Evolutionary conservation across 2,888 invertebrate species (phyloP).

Genomic region (Hedya salicella): DNA sequence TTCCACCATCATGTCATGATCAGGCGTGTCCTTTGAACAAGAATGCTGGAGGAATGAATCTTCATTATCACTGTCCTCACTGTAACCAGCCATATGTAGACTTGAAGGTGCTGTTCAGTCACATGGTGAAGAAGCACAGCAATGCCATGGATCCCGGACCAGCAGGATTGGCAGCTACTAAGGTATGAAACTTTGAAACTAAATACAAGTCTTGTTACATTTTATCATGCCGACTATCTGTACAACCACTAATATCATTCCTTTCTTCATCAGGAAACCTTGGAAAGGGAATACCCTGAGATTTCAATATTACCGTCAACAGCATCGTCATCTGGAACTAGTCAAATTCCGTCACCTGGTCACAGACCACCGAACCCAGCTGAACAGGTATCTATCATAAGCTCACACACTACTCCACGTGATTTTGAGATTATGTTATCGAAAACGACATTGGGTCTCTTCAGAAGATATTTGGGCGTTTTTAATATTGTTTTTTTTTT

Average conservation of each 20-base stretch:
- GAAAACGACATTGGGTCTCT: too few species aligned
- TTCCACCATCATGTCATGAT: conserved; percentile 86
- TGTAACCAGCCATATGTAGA: conserved; percentile 80
- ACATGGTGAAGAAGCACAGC: conserved; percentile 81
- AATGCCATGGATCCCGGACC: conserved; percentile 73
- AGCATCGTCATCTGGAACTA: conserved; percentile 74
- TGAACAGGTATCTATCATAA: conserved; percentile 67
- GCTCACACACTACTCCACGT: background rate
- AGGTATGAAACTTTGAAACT: conserved; percentile 60
- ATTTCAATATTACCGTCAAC: conserved; percentile 82
- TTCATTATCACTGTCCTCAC: conserved; percentile 80
- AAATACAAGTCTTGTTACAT: background rate
- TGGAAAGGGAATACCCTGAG: conserved; percentile 82
- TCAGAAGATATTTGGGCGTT: background rate
- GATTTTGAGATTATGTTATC: background rate
- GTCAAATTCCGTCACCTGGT: conserved; percentile 74
- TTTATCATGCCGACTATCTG: background rate
- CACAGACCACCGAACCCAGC: conserved; percentile 78
- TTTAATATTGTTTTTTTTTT: background rate
- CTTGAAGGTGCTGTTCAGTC: conserved; percentile 76
- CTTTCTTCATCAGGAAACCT: conserved; percentile 72
- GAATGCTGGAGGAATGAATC: conserved; percentile 77
- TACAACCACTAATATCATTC: background rate
- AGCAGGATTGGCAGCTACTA: conserved; percentile 79
- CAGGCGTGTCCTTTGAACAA: conserved; percentile 80